Percentiles rank a stretch among this genome's conserved stretches.
Evolutionary conservation across 1,140 invertebrate species (phyloP).

Genomic region (Caligus rogercresseyi): DNA sequence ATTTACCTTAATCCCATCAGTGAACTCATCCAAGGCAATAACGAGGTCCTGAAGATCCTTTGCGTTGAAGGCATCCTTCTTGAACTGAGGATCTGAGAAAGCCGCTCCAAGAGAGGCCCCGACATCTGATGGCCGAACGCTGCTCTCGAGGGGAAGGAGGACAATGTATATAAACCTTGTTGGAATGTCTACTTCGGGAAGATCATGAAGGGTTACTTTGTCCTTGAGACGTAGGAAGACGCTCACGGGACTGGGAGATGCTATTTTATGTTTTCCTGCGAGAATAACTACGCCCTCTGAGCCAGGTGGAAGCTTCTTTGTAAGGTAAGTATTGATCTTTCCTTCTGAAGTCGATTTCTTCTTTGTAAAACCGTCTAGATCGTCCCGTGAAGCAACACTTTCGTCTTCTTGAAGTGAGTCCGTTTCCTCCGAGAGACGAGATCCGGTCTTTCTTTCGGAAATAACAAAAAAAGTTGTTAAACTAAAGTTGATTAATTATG

Average conservation of each 20-base stretch:
- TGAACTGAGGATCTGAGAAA: conserved; percentile 1
- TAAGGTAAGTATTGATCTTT: conserved; percentile 66
- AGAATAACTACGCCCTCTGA: conserved; percentile 93
- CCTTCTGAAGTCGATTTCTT: background rate
- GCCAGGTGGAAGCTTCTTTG: conserved; percentile 86
- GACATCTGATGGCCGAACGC: background rate
- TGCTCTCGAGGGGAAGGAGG: background rate
- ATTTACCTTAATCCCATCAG: conserved; percentile 10
- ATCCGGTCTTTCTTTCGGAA: no score
- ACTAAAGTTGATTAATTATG: no score
- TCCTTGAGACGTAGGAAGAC: conserved; percentile 80
- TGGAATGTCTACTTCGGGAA: conserved; percentile 92
- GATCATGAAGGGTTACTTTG: conserved; percentile 70
- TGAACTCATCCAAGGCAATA: conserved; percentile 13
- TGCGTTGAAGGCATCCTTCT: background rate
- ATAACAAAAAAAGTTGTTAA: no score
- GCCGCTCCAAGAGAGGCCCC: background rate
- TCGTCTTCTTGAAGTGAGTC: no score
- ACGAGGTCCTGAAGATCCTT: background rate
- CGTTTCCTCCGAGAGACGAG: no score
- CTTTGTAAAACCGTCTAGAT: background rate
- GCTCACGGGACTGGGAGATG: conserved; percentile 75
- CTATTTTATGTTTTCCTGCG: conserved; percentile 68
- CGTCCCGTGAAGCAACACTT: background rate
- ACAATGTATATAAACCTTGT: conserved; percentile 56